phyloP scores from a whole-genome alignment of 2,888 invertebrate species.

The Carabus problematicus region DNA sequence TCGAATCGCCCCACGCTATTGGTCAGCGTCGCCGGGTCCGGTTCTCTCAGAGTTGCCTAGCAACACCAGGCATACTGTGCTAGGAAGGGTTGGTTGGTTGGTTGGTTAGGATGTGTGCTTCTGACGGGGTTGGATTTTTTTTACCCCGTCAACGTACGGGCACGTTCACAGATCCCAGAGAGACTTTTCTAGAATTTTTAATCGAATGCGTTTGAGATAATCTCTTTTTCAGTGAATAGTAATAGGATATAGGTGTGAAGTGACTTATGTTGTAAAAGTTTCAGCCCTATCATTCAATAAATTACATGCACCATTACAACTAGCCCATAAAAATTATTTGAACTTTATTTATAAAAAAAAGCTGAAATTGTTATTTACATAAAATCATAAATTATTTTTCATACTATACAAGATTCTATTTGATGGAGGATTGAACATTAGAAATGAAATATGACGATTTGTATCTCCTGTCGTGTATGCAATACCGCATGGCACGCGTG shows the following conservation, averaged over 20 bases:
- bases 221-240: constrained; percentile 4
- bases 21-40: constrained; percentile 31
- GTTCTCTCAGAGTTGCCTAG: constrained; percentile 29
- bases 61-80: constrained; percentile 23
- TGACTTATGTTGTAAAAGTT: constrained; percentile 11
- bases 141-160: background rate
- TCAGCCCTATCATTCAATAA: background rate
- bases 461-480: too few relatives aligned
- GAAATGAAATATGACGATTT: too few relatives aligned
- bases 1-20: constrained; percentile 47
- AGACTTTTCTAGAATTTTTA: constrained; percentile 7
- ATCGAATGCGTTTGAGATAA: constrained; percentile 11
- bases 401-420: too few relatives aligned
- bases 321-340: background rate
- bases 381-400: too few relatives aligned
- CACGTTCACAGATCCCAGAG: background rate
- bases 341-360: background rate
- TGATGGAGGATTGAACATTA: too few relatives aligned
- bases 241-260: constrained; percentile 13
- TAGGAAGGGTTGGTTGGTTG: constrained; percentile 13
- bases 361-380: background rate
- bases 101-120: constrained; percentile 14
- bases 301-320: background rate
- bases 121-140: constrained; percentile 17
- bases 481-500: background rate